Evolutionary conservation across 2,113 vertebrate species (phyloP).

Genomic region (Chamaetylas fuelleborni): DNA sequence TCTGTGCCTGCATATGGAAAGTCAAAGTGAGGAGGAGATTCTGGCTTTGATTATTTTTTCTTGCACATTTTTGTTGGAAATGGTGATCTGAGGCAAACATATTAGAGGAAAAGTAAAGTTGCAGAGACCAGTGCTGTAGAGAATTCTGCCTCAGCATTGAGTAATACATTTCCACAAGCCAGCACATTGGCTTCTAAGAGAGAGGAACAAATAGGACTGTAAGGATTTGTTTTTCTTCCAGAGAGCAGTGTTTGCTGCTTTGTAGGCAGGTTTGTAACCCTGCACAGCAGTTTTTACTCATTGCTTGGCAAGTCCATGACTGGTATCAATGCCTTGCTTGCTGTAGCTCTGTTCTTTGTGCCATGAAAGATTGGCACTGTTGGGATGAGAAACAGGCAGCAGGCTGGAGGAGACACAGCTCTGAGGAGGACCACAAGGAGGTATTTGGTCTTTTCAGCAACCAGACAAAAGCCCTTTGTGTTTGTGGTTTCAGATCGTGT

Average conservation of each 20-base stretch:
- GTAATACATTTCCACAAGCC: neutral
- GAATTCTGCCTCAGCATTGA: neutral
- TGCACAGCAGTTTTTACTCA: neutral
- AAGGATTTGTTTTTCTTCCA: slow-evolving; percentile 10
- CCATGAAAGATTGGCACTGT: neutral
- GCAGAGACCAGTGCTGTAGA: neutral
- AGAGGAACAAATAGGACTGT: neutral
- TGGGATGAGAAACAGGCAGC: neutral
- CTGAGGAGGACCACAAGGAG: neutral
- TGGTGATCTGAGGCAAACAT: neutral
- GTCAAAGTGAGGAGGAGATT: neutral
- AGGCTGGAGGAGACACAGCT: neutral
- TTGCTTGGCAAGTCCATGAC: neutral
- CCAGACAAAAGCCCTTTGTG: neutral
- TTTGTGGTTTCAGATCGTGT: neutral
- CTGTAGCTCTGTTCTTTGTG: neutral
- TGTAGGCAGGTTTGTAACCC: neutral
- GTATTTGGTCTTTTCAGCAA: neutral
- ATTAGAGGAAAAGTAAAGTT: neutral
- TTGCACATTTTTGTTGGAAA: neutral
- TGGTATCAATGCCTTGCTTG: neutral
- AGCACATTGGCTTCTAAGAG: neutral
- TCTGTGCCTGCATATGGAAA: neutral
- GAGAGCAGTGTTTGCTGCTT: slow-evolving; percentile 6
- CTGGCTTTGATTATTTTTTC: neutral